Evolutionary conservation across 1,140 invertebrate species (phyloP).

Genomic region (Ostrea denselamellosa): DNA sequence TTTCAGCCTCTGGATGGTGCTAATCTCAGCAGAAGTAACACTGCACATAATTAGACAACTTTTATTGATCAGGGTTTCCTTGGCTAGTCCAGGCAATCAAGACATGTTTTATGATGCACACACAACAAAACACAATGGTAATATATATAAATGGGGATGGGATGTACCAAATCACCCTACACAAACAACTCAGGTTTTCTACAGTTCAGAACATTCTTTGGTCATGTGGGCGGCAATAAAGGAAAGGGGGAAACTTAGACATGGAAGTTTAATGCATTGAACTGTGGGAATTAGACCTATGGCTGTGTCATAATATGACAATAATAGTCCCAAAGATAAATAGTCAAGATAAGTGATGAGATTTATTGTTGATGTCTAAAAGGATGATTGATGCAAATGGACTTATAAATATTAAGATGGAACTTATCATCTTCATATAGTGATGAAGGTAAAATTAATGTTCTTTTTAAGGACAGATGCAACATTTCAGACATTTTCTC

Average conservation of each 20-base stretch:
- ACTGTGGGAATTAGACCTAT: background rate
- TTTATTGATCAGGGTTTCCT: conserved; percentile 20
- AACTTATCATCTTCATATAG: background rate
- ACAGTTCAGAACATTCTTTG: background rate
- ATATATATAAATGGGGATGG: background rate
- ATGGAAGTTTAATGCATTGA: background rate
- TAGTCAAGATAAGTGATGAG: background rate
- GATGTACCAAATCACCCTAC: conserved; percentile 2
- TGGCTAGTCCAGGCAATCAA: conserved; percentile 24
- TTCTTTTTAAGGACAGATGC: background rate
- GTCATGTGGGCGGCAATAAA: background rate
- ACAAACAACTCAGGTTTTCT: background rate
- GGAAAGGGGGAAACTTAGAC: background rate
- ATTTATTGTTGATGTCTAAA: conserved; percentile 8
- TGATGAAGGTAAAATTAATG: conserved; percentile 26
- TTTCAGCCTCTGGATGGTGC: background rate
- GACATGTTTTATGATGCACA: conserved; percentile 5
- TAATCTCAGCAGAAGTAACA: background rate
- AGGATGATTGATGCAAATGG: background rate
- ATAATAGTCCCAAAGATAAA: background rate
- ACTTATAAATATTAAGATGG: background rate
- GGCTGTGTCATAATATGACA: background rate
- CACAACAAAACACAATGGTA: conserved; percentile 6
- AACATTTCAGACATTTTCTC: no score
- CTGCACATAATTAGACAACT: conserved; percentile 28